Evolutionary conservation across 2,113 vertebrate genomes (phyloP), one percentile per base, ranked within the genome.

Genomic region (Corythaeola cristata): DNA sequence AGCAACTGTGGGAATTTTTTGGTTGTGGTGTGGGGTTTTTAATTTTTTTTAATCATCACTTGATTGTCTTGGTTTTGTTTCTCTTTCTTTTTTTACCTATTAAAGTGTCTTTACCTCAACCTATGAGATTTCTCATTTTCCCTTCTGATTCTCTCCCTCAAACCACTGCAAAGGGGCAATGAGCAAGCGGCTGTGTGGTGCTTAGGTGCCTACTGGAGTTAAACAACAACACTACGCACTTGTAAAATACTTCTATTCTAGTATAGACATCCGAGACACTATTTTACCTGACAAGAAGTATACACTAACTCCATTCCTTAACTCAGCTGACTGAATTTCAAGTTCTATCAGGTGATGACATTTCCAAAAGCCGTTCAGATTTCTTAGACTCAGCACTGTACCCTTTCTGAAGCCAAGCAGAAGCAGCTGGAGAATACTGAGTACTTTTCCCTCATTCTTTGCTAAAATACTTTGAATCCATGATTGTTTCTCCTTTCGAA

Each of bases 151-250:
- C 24, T 73, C 18, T 30, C 49, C 18, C 17, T 71, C 41, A 59
- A 8, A 8, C 41, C 23, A 8, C 15, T 8, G 9, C 2, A 5
- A 2, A 5, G 3, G 5, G 8, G 16, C 7, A 53, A 71, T 4
- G 13, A 74, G 33, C 30, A 62, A 89, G 30, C 1, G 2, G 24
- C 27, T 45, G 8, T 27, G 19, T 8, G 15, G 37, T 62, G 12
- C n/a, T 90, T 19, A 4, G 2, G 11, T n/a, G n/a, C 33, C 68
- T 45, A 9, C 17, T 8, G 1, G 7, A 4, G 11, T 52, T 85
- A 81, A 91, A 89, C 5, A 24, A 27, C 23, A 87, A 33, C 45
- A 30, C n/a, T 37, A 17, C 0, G 4, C 16, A 62, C 24, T 49
- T 52, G 4, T n/a, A 35, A 47, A 82, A 82, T 22, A 63, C 14